Conservation (phyloP, 2,797 vertebrate genomes). For the Orestias chungarensis region DNA sequence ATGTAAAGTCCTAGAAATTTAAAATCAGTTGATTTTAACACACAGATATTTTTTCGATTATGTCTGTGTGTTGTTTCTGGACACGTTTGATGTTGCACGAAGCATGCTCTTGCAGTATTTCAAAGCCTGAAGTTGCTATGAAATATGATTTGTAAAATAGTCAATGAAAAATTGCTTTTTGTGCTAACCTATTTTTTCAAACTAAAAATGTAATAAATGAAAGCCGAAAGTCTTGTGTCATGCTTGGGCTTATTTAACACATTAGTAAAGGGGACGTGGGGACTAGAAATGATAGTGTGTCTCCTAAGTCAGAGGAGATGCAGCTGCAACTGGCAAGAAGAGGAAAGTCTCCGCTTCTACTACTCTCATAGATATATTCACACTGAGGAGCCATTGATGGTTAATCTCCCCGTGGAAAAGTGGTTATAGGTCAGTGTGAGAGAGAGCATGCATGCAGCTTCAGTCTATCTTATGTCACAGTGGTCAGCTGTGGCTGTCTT, state of each 20-base stretch:
- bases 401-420: conserved; percentile 52
- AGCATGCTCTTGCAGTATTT: conserved; percentile 25
- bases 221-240: conserved; percentile 14
- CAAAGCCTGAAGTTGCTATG: conserved; percentile 15
- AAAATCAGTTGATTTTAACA: conserved; percentile 1
- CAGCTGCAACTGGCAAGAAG: conserved; percentile 58
- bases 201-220: conserved; percentile 26
- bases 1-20: conserved; percentile 23
- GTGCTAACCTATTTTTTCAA: conserved; percentile 26
- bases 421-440: conserved; percentile 50
- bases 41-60: conserved; percentile 2
- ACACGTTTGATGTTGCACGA: conserved; percentile 25
- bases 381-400: conserved; percentile 69
- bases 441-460: conserved; percentile 22
- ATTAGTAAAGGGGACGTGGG: neutral
- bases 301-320: conserved; percentile 25
- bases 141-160: conserved; percentile 24
- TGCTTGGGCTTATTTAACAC: conserved; percentile 23
- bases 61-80: conserved; percentile 10
- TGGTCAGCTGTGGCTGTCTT: conserved; percentile 68
- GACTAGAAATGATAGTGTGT: conserved; percentile 31
- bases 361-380: conserved; percentile 25
- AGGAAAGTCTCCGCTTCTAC: conserved; percentile 23
- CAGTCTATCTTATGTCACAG: conserved; percentile 59
- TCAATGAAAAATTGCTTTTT: conserved; percentile 27